Evolutionary conservation across 2,888 invertebrate genomes (phyloP), one percentile per base, ranked within the genome.

Genomic region (Pristionchus fissidentatus): DNA sequence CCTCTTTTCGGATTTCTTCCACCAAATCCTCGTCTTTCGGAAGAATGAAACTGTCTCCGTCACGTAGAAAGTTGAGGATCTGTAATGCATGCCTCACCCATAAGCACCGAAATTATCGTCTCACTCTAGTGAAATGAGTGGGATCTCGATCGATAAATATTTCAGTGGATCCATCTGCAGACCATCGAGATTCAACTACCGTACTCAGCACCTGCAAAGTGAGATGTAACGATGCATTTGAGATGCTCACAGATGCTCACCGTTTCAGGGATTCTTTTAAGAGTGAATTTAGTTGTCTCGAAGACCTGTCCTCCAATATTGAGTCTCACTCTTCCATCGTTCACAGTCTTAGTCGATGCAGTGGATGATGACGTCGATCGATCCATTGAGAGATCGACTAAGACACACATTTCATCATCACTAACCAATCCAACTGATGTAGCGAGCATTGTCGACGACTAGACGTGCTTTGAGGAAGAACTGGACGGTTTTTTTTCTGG

Each of bases 111-210:
- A 38, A 1, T 19, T 43, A 22, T 1, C n/a, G 22, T 35, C 57
- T 35, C 3, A 84, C 86, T 84, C 86, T 88, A 29, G 85, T 84
- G 52, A 90, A 89, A 81, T 90, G 87, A 29, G 86, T 87, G 1
- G 89, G 88, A 79, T 90, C 90, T 55, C 90, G 86, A 80, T 90
- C 90, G 66, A 90, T 90, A 85, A 90, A 90, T 13, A 90, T 84
- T 73, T 83, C 83, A 1, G 83, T 35, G 1, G 73, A 22, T 0
- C 87, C 90, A 22, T 78, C 43, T n/a, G 79, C 78, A 78, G 87
- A 86, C 89, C 89, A 89, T 15, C 87, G 86, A 43, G 88, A 88
- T 52, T 89, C 88, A 10, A 90, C 86, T 84, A 90, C 84, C 29
- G 88, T 86, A 0, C 89, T 86, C 13, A 90, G 84, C n/a, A 89